These are phyloP conservation scores for Pica pica DNA, from an alignment of 2,113 vertebrate species.

Conservation along the genomic window DNA sequence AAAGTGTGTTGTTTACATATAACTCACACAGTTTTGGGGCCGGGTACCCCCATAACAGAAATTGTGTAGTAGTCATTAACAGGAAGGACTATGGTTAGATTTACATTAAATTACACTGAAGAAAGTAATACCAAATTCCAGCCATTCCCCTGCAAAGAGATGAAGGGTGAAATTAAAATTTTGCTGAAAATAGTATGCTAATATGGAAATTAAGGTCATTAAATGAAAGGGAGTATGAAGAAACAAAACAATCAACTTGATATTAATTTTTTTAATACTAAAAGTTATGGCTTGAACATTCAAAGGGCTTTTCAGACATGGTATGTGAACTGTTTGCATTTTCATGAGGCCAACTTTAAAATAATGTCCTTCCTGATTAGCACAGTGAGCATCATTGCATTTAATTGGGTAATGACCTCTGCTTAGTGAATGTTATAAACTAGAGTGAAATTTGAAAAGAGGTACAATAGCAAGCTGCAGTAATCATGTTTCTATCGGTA, in stretches of 20 bases:
- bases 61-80: background rate
- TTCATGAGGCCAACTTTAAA: conserved; percentile 53
- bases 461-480: conserved; percentile 47
- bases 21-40: background rate
- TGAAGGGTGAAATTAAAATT: conserved; percentile 17
- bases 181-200: conserved; percentile 12
- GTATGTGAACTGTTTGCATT: conserved; percentile 42
- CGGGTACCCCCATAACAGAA: background rate
- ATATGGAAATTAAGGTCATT: conserved; percentile 12
- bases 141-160: background rate
- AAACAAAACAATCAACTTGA: conserved; percentile 27
- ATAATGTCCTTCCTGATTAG: conserved; percentile 61
- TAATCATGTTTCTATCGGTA: conserved; percentile 68
- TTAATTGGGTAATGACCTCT: conserved; percentile 69
- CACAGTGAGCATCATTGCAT: conserved; percentile 51
- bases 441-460: conserved; percentile 60
- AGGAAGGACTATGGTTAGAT: background rate
- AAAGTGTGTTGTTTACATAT: background rate
- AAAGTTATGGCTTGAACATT: conserved; percentile 22
- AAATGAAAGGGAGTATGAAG: conserved; percentile 20
- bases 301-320: conserved; percentile 2
- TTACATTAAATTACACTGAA: background rate
- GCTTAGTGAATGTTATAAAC: conserved; percentile 59
- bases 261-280: conserved; percentile 12
- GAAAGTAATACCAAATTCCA: background rate